phyloP scores from a whole-genome alignment of 2,113 vertebrate genomes.

The Cardinalis cardinalis region DNA sequence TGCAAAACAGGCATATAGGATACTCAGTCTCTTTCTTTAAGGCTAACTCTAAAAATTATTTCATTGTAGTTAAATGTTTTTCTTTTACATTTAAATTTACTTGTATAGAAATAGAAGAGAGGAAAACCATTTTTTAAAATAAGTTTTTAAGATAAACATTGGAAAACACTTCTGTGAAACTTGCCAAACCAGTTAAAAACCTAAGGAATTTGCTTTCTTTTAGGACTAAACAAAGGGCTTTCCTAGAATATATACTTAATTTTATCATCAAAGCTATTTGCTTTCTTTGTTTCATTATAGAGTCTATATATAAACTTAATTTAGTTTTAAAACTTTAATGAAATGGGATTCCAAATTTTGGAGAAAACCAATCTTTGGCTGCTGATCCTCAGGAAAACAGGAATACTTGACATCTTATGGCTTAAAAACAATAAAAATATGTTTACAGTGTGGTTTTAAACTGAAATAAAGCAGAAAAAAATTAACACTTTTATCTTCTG shows the following conservation, averaged over 20 bases:
- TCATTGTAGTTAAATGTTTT: not conserved
- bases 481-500: not conserved
- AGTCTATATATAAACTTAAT: not conserved
- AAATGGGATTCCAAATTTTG: not conserved
- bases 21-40: not conserved
- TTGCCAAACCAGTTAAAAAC: not conserved
- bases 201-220: not conserved
- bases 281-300: not conserved
- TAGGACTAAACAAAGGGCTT: not conserved
- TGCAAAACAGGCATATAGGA: not conserved
- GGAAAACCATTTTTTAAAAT: fast-evolving
- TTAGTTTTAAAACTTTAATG: not conserved
- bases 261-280: not conserved
- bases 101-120: not conserved
- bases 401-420: not conserved
- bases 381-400: not conserved
- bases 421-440: not conserved
- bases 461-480: not conserved
- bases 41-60: not conserved
- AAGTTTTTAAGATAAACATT: not conserved
- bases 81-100: not conserved
- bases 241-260: not conserved
- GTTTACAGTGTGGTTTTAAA: not conserved
- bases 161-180: not conserved
- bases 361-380: not conserved